Evolutionary conservation across 1,140 invertebrate genomes (phyloP), one percentile per base, ranked within the genome.

Genomic region (Caligus rogercresseyi): DNA sequence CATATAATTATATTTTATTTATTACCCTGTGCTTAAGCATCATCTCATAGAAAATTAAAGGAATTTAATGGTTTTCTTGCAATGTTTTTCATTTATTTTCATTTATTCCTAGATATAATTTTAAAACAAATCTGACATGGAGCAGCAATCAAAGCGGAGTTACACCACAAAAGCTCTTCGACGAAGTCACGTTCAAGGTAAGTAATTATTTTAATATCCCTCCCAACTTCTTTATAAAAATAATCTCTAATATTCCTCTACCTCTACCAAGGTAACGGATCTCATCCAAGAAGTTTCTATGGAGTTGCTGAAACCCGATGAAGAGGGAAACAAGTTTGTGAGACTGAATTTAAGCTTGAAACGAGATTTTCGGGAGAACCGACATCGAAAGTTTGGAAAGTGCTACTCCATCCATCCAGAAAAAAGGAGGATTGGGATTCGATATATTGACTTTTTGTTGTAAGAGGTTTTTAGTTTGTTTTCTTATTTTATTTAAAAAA

Each of bases 381-480:
- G 26, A 4, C 57, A 60, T 19, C 57, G 57, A 1, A 60, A 43
- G n/a, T 60, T 60, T 60, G 57, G 57, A 21, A 25, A 25, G 43
- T 60, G 57, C 19, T 60, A n/a, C n/a, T 31, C 57, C 15, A 25
- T 25, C 16, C 26, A 60, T 18, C 57, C 57, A 53, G 21, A 43
- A 25, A 15, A 25, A 18, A 60, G 21, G 19, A n/a, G 16, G 3
- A 18, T 60, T 20, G 57, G 57, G 14, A 60, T 60, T 20, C 16
- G 25, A 18, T 25, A 60, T 25, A 60, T 43, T n/a, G 43, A 25
- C 2, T 24, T 60, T 60, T 14, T 18, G 11, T 60, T 31, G 57
- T 60, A 43, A 2, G 23, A n/a, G n/a, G n/a, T n/a, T n/a, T n/a
- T n/a, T n/a, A n/a, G n/a, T n/a, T n/a, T n/a, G n/a, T n/a, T n/a